phyloP scores from a whole-genome alignment of 2,888 invertebrate species.

The Tromatobia lineatoria region DNA sequence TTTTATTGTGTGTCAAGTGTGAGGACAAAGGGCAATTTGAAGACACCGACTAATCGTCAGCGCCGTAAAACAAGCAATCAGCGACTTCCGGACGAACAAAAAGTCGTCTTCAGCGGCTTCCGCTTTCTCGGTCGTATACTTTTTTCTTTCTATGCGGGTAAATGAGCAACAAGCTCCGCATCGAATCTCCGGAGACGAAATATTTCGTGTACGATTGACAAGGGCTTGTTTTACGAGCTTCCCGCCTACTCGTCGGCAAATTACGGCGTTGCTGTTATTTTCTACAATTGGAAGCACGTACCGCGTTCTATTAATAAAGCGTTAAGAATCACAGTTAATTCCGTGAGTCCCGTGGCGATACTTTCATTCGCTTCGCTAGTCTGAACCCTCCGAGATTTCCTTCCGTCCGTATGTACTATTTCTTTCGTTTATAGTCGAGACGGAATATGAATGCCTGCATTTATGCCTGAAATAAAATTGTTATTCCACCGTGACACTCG shows the following conservation, averaged over 20 bases:
- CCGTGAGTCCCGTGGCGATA: constrained; percentile 19
- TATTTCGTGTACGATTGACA: constrained; percentile 53
- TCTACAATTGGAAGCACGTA: constrained; percentile 51
- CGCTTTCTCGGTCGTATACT: constrained; percentile 22
- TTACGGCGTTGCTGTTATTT: constrained; percentile 27
- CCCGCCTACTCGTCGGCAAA: constrained; percentile 3
- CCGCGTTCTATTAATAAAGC: constrained; percentile 56
- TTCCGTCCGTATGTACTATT: neutral
- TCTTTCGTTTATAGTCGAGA: constrained; percentile 33
- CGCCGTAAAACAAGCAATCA: constrained; percentile 72
- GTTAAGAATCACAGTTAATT: constrained; percentile 46
- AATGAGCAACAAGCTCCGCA: constrained; percentile 47
- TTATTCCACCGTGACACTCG: constrained; percentile 6
- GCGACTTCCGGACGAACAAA: constrained; percentile 73
- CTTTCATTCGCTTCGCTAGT: constrained; percentile 35
- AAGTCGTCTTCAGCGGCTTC: constrained; percentile 9
- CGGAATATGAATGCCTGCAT: neutral
- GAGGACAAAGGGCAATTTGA: constrained; percentile 7
- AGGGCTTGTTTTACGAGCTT: constrained; percentile 41
- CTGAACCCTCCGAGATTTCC: constrained; percentile 18
- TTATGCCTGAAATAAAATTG: constrained; percentile 14
- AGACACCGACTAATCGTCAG: constrained; percentile 45
- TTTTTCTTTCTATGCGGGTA: constrained; percentile 66
- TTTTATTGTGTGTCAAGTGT: constrained; percentile 5
- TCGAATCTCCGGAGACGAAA: constrained; percentile 32